phyloP scores from a whole-genome alignment of 2,888 invertebrate species.

The Eilema sororculum region DNA sequence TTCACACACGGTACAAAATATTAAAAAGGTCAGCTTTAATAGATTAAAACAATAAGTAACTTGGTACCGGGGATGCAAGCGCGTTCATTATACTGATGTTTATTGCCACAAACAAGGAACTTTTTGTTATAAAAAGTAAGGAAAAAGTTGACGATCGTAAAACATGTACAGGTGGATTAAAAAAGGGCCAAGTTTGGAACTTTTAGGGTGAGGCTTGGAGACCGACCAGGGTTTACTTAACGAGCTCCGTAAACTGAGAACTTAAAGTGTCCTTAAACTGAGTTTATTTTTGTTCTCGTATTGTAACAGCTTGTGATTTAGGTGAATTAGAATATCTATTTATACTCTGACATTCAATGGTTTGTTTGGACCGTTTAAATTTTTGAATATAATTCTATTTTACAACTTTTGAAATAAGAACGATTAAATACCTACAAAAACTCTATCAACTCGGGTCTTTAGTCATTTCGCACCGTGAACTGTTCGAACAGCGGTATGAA shows the following conservation, averaged over 20 bases:
- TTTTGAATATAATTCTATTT: neutral
- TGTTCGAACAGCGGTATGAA: too few relatives aligned
- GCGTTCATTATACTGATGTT: slow-evolving; percentile 67
- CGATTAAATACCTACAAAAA: too few relatives aligned
- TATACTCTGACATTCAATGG: neutral
- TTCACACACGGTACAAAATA: slow-evolving; percentile 30
- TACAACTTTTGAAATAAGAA: neutral
- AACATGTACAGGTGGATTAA: slow-evolving; percentile 82
- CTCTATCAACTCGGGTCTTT: too few relatives aligned
- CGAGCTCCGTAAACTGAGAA: slow-evolving; percentile 48
- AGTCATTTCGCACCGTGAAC: too few relatives aligned
- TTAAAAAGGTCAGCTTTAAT: slow-evolving; percentile 59
- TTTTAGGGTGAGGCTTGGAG: slow-evolving; percentile 32
- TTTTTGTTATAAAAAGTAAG: slow-evolving; percentile 66
- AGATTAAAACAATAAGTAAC: slow-evolving; percentile 75
- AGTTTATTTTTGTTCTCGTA: slow-evolving; percentile 52
- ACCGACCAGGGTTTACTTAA: slow-evolving; percentile 50
- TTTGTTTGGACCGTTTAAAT: neutral
- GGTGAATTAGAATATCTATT: slow-evolving; percentile 34
- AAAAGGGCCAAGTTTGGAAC: slow-evolving; percentile 64
- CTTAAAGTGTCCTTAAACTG: slow-evolving; percentile 47
- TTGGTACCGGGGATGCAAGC: slow-evolving; percentile 58
- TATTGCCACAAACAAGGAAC: slow-evolving; percentile 64
- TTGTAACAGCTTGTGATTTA: slow-evolving; percentile 49
- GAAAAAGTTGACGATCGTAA: slow-evolving; percentile 81